Percentiles rank a stretch among this genome's conserved stretches.
Evolutionary conservation across 1,140 invertebrate genomes (phyloP).

Genomic region (Drosophila eugracilis): DNA sequence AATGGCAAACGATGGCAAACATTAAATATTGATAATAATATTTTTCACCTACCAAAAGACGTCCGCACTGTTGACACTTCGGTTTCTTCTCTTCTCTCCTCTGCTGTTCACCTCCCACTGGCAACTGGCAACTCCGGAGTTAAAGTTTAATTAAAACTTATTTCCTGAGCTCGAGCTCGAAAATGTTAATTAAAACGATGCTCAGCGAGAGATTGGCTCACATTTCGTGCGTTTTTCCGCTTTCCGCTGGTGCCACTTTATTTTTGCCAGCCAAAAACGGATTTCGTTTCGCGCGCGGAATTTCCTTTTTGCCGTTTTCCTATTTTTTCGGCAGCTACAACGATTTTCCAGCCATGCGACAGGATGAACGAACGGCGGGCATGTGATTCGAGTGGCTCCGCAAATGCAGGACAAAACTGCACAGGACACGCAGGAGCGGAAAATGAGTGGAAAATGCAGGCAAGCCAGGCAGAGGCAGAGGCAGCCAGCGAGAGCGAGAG

Average conservation of each 20-base stretch:
- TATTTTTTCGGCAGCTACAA: conserved; percentile 8
- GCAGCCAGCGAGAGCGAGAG: background rate
- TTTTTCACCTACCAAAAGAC: conserved; percentile 50
- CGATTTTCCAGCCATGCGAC: conserved; percentile 53
- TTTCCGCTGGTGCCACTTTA: conserved; percentile 23
- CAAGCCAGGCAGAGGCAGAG: too few relatives aligned
- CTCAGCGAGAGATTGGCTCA: conserved; percentile 16
- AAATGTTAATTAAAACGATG: conserved; percentile 73
- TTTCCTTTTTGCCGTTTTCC: conserved; percentile 18
- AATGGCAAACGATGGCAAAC: conserved; percentile 14
- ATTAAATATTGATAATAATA: conserved; percentile 55
- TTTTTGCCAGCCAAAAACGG: conserved; percentile 30
- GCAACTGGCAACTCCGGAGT: conserved; percentile 1
- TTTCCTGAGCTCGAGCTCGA: conserved; percentile 49
- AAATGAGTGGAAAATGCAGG: conserved; percentile 39
- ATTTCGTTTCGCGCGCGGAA: conserved; percentile 43
- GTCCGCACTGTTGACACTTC: conserved; percentile 20
- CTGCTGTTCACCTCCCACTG: conserved; percentile 5
- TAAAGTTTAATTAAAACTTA: conserved; percentile 68
- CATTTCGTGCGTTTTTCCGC: conserved; percentile 20
- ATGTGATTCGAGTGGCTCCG: conserved; percentile 63
- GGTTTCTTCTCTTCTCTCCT: background rate
- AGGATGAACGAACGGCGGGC: conserved; percentile 65
- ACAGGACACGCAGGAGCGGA: conserved; percentile 40
- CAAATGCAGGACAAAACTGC: conserved; percentile 62